phyloP scores from a whole-genome alignment of 2,797 vertebrate genomes.

The Apodemus agrarius region DNA sequence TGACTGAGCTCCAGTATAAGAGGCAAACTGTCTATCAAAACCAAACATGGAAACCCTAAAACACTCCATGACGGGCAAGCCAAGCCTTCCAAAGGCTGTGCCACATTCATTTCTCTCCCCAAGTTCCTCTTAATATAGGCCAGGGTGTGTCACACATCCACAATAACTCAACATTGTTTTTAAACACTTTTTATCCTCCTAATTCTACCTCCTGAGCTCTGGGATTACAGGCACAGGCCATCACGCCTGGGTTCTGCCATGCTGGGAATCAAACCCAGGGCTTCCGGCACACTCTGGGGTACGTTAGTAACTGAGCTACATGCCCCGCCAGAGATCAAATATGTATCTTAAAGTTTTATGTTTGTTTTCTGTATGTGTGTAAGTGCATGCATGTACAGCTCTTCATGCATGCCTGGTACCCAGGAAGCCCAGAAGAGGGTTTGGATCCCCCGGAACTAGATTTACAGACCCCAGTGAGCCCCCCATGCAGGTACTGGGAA shows the following conservation, averaged over 20 bases:
- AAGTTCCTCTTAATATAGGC: not conserved
- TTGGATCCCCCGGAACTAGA: not conserved
- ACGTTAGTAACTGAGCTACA: not conserved
- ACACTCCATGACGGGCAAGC: not conserved
- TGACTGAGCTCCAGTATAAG: not conserved
- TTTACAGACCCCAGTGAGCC: not conserved
- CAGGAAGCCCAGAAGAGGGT: not conserved
- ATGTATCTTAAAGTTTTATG: not conserved
- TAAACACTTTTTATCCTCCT: not conserved
- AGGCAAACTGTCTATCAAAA: slow-evolving; percentile 7
- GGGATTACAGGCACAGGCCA: not conserved
- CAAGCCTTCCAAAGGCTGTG: slow-evolving; percentile 44
- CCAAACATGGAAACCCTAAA: slow-evolving; percentile 3
- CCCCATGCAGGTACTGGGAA: not conserved
- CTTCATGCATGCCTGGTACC: not conserved
- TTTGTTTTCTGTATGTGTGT: not conserved
- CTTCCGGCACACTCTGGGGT: not conserved
- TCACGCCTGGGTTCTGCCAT: not conserved
- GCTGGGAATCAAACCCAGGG: not conserved
- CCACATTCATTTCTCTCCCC: slow-evolving; percentile 7
- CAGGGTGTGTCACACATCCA: not conserved
- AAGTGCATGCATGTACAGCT: not conserved
- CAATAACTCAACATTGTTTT: slow-evolving; percentile 28
- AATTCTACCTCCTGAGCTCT: not conserved
- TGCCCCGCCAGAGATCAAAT: not conserved